phyloP scores from a whole-genome alignment of 1,140 invertebrate genomes.

The Philotrypesis tridentata region DNA sequence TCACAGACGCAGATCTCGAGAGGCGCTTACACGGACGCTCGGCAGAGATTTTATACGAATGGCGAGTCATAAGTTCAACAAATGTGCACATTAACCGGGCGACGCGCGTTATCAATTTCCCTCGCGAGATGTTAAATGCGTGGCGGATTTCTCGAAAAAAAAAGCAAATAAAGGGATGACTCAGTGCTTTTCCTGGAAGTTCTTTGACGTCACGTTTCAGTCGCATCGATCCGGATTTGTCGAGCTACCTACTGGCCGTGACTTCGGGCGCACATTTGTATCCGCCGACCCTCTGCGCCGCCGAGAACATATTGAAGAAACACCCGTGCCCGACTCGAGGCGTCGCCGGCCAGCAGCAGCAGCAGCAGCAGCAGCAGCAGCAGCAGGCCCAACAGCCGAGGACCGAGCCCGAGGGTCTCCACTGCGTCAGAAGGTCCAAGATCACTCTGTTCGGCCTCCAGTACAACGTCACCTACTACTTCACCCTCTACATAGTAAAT shows the following conservation, averaged over 20 bases:
- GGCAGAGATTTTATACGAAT: background rate
- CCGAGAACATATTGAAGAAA: constrained; percentile 65
- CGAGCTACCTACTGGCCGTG: constrained; percentile 66
- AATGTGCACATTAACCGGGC: constrained; percentile 7
- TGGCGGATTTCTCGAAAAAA: background rate
- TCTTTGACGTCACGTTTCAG: constrained; percentile 54
- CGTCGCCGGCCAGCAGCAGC: constrained; percentile 58
- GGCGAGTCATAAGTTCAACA: background rate
- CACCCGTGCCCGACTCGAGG: constrained; percentile 56
- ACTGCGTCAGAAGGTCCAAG: constrained; percentile 69
- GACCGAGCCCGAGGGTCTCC: constrained; percentile 66
- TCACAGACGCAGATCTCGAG: too few relatives aligned
- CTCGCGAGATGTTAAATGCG: background rate
- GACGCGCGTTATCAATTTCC: background rate
- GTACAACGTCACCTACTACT: constrained; percentile 72
- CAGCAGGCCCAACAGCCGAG: too few relatives aligned
- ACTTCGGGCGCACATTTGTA: constrained; percentile 67
- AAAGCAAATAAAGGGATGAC: constrained; percentile 4
- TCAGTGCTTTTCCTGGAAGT: background rate
- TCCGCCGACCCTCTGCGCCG: constrained; percentile 70
- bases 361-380: constrained; percentile 58
- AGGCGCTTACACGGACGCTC: background rate
- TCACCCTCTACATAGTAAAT: constrained; percentile 69
- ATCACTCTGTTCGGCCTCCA: constrained; percentile 69
- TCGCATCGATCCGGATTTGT: constrained; percentile 66